These are phyloP conservation scores for Drosophila recens DNA, from an alignment of 2,888 invertebrate genomes.

Conservation along the genomic window DNA sequence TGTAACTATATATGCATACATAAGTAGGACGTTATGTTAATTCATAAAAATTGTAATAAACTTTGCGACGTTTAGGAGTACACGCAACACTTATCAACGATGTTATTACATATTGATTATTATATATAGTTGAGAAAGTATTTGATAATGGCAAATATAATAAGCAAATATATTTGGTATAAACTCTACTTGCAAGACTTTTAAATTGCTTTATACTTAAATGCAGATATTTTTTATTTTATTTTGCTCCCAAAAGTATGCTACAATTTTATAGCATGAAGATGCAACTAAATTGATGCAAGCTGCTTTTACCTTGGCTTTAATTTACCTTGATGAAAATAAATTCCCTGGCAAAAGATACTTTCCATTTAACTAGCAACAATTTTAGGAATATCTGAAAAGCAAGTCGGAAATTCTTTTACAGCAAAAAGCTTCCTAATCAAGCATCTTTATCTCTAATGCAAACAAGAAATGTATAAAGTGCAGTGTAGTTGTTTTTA, in stretches of 20 bases:
- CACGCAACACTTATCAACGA: background rate
- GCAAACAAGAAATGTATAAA: slow-evolving; percentile 16
- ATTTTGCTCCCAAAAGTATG: slow-evolving; percentile 12
- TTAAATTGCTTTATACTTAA: background rate
- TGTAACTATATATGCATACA: slow-evolving; percentile 43
- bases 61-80: background rate
- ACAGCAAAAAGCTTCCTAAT: background rate
- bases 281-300: background rate
- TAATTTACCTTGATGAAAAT: background rate
- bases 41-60: slow-evolving; percentile 13
- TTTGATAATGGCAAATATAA: background rate
- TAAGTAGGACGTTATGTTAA: slow-evolving; percentile 17
- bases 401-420: background rate
- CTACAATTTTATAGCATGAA: background rate
- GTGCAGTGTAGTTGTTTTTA: slow-evolving; percentile 9
- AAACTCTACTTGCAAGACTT: background rate
- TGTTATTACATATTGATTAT: background rate
- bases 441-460: slow-evolving; percentile 14
- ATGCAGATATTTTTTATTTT: background rate
- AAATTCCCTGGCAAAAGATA: background rate
- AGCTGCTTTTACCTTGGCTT: slow-evolving; percentile 3
- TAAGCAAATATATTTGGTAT: background rate
- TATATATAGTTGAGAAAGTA: too few species aligned
- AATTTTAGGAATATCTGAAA: background rate
- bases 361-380: background rate